Evolutionary conservation across 2,113 vertebrate species (phyloP).

Genomic region (Vulpes vulpes): DNA sequence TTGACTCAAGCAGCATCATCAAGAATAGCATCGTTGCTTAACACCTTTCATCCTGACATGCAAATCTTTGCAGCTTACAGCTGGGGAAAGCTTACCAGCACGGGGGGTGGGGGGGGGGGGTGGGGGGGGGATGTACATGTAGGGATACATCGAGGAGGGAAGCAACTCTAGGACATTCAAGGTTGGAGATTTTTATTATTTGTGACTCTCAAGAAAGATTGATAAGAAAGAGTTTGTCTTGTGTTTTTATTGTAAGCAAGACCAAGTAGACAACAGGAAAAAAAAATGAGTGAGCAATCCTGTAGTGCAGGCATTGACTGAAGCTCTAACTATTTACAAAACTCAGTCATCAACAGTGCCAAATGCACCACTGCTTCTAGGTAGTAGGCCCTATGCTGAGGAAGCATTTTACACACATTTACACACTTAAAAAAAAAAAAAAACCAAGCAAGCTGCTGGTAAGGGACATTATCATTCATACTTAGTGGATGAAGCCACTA

Average conservation of each 20-base stretch:
- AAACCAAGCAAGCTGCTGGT: background rate
- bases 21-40: background rate
- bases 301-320: too few species aligned
- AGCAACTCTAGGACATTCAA: background rate
- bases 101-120: too few species aligned
- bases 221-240: background rate
- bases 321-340: background rate
- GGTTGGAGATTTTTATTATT: background rate
- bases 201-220: background rate
- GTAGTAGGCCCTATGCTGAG: background rate
- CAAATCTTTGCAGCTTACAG: background rate
- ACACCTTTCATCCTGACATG: background rate
- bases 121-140: too few species aligned
- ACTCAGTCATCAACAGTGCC: background rate
- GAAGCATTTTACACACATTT: background rate
- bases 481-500: background rate
- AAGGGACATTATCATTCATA: background rate
- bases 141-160: too few species aligned
- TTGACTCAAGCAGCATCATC: background rate
- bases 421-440: background rate
- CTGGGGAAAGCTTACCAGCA: too few species aligned
- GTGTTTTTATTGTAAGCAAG: background rate
- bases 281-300: background rate
- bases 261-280: background rate
- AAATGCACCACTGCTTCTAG: fast-evolving